Conservation (phyloP, 2,888 invertebrate species). For the Cantharis lateralis region DNA sequence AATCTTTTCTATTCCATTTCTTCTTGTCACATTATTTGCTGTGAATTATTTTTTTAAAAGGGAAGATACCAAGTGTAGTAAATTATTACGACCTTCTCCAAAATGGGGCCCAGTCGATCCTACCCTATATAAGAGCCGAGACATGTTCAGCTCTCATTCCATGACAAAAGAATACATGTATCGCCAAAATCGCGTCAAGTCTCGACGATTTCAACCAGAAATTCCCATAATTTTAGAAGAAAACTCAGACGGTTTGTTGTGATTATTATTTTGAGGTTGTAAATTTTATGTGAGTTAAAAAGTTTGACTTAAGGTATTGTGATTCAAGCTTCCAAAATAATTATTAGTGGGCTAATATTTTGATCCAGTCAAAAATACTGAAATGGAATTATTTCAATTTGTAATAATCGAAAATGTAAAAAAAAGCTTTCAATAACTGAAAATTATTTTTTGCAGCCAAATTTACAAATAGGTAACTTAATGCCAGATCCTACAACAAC, state of each 20-base stretch:
- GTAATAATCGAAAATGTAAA: neutral
- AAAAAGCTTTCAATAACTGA: neutral
- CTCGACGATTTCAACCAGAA: slow-evolving; percentile 7
- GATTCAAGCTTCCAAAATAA: neutral
- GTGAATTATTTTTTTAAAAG: neutral
- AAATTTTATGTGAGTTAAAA: neutral
- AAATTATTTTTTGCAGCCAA: slow-evolving; percentile 49
- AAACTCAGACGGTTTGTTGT: neutral
- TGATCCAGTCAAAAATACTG: neutral
- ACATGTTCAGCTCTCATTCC: slow-evolving; percentile 14
- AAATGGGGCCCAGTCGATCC: slow-evolving; percentile 12
- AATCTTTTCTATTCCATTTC: neutral
- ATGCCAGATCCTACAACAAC: slow-evolving; percentile 71
- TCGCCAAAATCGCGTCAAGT: slow-evolving; percentile 7
- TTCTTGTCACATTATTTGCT: neutral
- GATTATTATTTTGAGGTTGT: neutral
- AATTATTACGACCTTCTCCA: slow-evolving; percentile 2
- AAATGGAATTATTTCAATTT: neutral
- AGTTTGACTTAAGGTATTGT: neutral
- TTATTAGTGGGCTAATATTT: neutral
- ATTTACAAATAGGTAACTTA: slow-evolving; percentile 56
- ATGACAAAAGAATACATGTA: slow-evolving; percentile 21
- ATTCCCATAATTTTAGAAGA: neutral
- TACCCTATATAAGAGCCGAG: slow-evolving; percentile 7
- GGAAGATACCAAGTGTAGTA: neutral